These are phyloP conservation scores for Cebus imitator DNA, from an alignment of 2,113 vertebrate genomes.

Conservation along the genomic window DNA sequence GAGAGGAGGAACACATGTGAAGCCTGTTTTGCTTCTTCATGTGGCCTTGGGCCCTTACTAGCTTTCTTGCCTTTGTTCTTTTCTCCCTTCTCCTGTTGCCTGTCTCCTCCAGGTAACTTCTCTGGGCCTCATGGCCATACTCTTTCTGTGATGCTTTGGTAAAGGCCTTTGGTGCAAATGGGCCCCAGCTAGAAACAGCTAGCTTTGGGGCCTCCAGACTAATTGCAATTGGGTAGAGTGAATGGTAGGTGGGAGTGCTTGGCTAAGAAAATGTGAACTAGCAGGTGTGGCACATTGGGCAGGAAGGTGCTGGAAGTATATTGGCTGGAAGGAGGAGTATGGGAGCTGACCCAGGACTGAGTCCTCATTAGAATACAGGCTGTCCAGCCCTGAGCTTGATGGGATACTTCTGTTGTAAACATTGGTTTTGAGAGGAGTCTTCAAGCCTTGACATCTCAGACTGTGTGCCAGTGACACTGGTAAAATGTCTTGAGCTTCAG, in stretches of 20 bases:
- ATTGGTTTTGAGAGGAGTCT: not conserved
- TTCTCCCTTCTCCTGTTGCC: not conserved
- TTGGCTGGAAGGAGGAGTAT: not conserved
- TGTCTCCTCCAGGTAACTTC: not conserved
- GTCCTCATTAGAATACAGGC: not conserved
- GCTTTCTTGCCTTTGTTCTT: not conserved
- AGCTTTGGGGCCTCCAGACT: not conserved
- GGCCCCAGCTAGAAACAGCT: not conserved
- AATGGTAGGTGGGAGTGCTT: not conserved
- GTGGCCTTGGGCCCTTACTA: not conserved
- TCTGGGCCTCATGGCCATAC: not conserved
- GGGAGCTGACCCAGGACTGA: not conserved
- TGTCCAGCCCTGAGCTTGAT: not conserved
- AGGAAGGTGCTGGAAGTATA: not conserved
- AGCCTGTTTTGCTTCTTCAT: not conserved
- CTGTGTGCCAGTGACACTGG: not conserved
- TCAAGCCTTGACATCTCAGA: not conserved
- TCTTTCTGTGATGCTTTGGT: not conserved
- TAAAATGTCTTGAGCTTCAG: not conserved
- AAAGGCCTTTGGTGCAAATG: not conserved
- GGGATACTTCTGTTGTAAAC: not conserved
- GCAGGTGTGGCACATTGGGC: not conserved
- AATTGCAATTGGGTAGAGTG: not conserved
- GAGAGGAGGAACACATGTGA: not conserved
- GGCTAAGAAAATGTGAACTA: not conserved